Conservation (phyloP, 2,888 invertebrate genomes). For the Siphonodentalium dalli region DNA sequence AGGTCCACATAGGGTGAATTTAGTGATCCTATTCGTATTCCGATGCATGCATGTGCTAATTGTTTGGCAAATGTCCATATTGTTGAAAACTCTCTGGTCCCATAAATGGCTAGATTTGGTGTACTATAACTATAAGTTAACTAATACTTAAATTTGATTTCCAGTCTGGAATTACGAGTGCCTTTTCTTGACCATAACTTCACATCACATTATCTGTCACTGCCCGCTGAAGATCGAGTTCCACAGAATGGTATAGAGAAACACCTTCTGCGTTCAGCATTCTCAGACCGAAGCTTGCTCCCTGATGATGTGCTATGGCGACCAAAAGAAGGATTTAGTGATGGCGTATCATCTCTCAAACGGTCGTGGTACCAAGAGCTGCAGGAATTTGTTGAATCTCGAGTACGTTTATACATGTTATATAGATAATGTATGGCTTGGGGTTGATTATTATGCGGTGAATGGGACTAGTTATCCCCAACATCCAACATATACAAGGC, state of each 20-base stretch:
- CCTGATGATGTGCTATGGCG: constrained; percentile 89
- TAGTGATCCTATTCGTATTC: too few relatives aligned
- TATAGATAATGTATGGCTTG: too few relatives aligned
- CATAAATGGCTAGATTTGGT: too few relatives aligned
- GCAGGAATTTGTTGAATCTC: constrained; percentile 43
- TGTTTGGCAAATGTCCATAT: too few relatives aligned
- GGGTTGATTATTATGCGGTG: too few relatives aligned
- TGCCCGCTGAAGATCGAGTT: constrained; percentile 75
- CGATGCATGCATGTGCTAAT: too few relatives aligned
- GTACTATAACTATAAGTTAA: too few relatives aligned
- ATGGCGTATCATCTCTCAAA: constrained; percentile 61
- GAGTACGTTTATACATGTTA: constrained; percentile 27
- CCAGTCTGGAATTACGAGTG: constrained; percentile 71
- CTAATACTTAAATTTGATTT: constrained; percentile 5
- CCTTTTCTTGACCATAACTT: constrained; percentile 89
- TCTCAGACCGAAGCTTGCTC: constrained; percentile 76
- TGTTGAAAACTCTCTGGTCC: too few relatives aligned
- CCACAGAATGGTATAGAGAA: constrained; percentile 85
- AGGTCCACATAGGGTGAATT: too few relatives aligned
- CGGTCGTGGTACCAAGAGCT: constrained; percentile 49
- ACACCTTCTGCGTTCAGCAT: constrained; percentile 82
- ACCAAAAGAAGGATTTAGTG: constrained; percentile 78
- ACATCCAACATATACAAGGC: too few relatives aligned
- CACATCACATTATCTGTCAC: constrained; percentile 78
- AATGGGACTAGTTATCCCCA: too few relatives aligned